phyloP scores from a whole-genome alignment of 2,113 vertebrate genomes.

The Hydrochoerus hydrochaeris region DNA sequence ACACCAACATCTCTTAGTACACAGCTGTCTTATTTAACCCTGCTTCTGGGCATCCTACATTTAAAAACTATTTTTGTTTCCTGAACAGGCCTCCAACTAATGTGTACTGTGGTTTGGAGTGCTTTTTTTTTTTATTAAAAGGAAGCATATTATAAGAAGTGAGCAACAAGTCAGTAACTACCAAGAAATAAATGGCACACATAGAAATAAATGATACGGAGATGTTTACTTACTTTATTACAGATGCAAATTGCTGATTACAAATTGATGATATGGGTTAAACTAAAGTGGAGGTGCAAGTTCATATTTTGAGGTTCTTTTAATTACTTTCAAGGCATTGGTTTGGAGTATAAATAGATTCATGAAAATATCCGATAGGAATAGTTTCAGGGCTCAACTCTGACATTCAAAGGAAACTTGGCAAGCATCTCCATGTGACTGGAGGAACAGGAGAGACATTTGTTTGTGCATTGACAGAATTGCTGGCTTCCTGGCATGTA shows the following conservation, averaged over 20 bases:
- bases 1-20: slow-evolving; percentile 71
- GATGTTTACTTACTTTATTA: slow-evolving; percentile 49
- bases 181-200: too few species aligned
- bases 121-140: slow-evolving; percentile 38
- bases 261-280: slow-evolving; percentile 37
- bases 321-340: slow-evolving; percentile 40
- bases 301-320: slow-evolving; percentile 59
- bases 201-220: slow-evolving; percentile 24
- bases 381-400: background rate
- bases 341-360: slow-evolving; percentile 49
- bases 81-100: slow-evolving; percentile 46
- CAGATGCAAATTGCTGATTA: slow-evolving; percentile 53
- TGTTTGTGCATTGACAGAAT: background rate
- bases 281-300: slow-evolving; percentile 7
- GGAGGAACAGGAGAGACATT: background rate
- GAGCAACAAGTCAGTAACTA: slow-evolving; percentile 50
- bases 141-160: slow-evolving; percentile 47
- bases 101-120: slow-evolving; percentile 39
- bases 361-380: background rate
- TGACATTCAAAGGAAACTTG: background rate
- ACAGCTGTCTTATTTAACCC: slow-evolving; percentile 72
- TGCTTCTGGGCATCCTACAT: slow-evolving; percentile 75
- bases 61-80: slow-evolving; percentile 72
- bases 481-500: too few species aligned
- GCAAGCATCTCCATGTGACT: background rate